These are phyloP conservation scores for Apaloderma vittatum DNA, from an alignment of 2,113 vertebrate species.

Conservation along the genomic window DNA sequence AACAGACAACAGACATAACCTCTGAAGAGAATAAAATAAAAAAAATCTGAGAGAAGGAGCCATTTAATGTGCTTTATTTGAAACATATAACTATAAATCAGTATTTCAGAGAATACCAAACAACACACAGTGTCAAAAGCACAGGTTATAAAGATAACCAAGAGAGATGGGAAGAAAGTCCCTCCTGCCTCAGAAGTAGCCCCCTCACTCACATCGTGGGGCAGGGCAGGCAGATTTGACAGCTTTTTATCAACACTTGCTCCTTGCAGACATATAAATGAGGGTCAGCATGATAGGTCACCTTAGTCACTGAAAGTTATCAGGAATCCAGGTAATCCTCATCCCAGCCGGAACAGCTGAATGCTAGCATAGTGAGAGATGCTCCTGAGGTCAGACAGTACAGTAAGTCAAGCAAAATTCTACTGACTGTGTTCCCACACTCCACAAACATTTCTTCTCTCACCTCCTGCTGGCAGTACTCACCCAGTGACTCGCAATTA, in stretches of 20 bases:
- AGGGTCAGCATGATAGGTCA: background rate
- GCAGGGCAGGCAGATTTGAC: background rate
- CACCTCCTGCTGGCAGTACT: constrained; percentile 52
- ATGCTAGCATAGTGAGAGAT: background rate
- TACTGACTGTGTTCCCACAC: background rate
- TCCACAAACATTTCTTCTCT: background rate
- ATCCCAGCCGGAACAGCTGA: background rate
- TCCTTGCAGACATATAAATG: background rate
- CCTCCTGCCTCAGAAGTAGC: background rate
- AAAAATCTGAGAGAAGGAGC: background rate
- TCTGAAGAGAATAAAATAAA: background rate
- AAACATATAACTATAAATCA: background rate
- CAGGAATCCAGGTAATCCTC: background rate
- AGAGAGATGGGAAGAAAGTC: background rate
- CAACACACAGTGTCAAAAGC: background rate
- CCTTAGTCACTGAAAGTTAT: background rate
- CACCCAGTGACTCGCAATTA: constrained; percentile 99
- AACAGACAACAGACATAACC: accelerated
- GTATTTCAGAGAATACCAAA: background rate
- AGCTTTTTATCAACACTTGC: background rate
- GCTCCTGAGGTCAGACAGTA: background rate
- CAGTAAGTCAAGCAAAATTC: background rate
- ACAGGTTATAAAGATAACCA: background rate
- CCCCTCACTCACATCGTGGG: background rate
- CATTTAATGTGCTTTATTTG: background rate